A percentile compares a stretch with the other conserved stretches of the same genome.
These are phyloP conservation scores for Periophthalmodon schlosseri DNA, from an alignment of 2,113 vertebrate genomes.

Conservation along the genomic window DNA sequence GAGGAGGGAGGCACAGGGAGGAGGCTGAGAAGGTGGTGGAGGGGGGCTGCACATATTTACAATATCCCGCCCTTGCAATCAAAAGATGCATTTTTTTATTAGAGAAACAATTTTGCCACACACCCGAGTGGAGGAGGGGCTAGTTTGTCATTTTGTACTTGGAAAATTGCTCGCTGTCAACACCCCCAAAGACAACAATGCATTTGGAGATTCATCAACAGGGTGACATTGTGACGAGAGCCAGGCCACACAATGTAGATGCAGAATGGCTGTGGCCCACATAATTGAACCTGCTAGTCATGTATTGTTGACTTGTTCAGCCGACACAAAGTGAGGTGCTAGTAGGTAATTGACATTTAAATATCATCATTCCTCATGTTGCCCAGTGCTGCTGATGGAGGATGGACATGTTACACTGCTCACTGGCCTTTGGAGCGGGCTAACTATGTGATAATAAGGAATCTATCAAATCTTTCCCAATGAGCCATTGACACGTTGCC, in stretches of 20 bases:
- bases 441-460: constrained; percentile 73
- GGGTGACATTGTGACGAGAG: constrained; percentile 70
- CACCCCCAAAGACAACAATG: constrained; percentile 70
- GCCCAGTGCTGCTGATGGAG: constrained; percentile 33
- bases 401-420: constrained; percentile 44
- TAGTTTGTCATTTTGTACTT: constrained; percentile 71
- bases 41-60: constrained; percentile 76
- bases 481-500: constrained; percentile 66
- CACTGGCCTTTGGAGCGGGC: constrained; percentile 51
- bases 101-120: constrained; percentile 73
- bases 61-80: constrained; percentile 74
- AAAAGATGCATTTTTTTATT: constrained; percentile 76
- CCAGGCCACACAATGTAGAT: constrained; percentile 53
- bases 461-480: constrained; percentile 71
- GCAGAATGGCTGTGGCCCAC: constrained; percentile 43
- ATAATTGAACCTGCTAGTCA: constrained; percentile 61
- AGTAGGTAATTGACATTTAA: constrained; percentile 56
- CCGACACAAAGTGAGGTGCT: constrained; percentile 13
- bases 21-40: constrained; percentile 44
- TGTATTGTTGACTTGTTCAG: constrained; percentile 49
- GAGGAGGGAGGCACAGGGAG: constrained; percentile 41
- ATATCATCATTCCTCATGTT: constrained; percentile 12
- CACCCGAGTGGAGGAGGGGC: constrained; percentile 52
- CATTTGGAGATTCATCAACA: constrained; percentile 69
- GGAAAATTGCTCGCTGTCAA: constrained; percentile 67